These are phyloP conservation scores for Orthosia gothica DNA, from an alignment of 2,888 invertebrate species.

Conservation along the genomic window DNA sequence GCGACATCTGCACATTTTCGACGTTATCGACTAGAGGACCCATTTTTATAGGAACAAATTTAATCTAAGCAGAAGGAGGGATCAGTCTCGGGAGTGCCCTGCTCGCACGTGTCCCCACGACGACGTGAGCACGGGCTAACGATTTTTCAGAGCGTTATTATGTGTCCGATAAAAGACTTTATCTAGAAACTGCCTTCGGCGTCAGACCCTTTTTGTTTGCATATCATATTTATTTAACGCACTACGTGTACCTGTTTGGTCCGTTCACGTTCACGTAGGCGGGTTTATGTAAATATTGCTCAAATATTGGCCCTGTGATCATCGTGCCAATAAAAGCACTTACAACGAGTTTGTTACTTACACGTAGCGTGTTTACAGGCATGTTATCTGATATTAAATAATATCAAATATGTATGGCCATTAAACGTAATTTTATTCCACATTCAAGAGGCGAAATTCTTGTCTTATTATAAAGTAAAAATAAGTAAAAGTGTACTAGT, in stretches of 20 bases:
- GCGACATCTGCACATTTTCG: conserved; percentile 89
- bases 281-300: conserved; percentile 59
- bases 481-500: background rate
- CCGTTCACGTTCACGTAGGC: conserved; percentile 47
- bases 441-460: conserved; percentile 11
- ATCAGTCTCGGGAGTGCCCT: conserved; percentile 88
- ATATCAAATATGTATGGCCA: conserved; percentile 17
- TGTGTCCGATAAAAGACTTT: conserved; percentile 84
- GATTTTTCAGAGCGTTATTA: conserved; percentile 87
- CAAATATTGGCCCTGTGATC: conserved; percentile 56
- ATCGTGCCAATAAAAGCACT: conserved; percentile 50
- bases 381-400: conserved; percentile 44
- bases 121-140: conserved; percentile 86
- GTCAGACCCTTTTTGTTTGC: conserved; percentile 74
- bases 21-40: conserved; percentile 87
- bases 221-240: conserved; percentile 69
- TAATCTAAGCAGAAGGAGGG: conserved; percentile 89
- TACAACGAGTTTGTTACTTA: conserved; percentile 41
- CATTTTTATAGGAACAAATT: conserved; percentile 90
- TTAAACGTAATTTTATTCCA: conserved; percentile 34
- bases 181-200: conserved; percentile 80
- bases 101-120: conserved; percentile 83
- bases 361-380: conserved; percentile 38
- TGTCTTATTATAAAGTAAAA: no score
- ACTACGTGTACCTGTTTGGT: conserved; percentile 58